These are phyloP conservation scores for Halictus ligatus DNA, from an alignment of 2,888 invertebrate species.

Conservation along the genomic window DNA sequence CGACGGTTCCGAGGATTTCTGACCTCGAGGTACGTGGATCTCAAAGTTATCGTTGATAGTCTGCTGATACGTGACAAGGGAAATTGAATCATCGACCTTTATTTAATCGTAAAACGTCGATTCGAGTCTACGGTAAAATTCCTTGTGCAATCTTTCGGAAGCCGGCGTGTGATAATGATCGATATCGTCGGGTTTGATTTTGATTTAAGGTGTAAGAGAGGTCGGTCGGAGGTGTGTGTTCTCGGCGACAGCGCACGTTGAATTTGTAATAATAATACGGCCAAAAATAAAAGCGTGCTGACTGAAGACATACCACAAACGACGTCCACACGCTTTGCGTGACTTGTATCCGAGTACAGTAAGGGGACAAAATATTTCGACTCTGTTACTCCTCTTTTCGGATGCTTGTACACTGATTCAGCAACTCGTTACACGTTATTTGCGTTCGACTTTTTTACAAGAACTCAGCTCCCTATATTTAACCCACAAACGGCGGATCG, in stretches of 20 bases:
- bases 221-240: neutral
- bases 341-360: neutral
- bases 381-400: neutral
- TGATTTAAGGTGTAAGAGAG: neutral
- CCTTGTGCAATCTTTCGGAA: neutral
- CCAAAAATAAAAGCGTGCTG: constrained; percentile 46
- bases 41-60: neutral
- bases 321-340: neutral
- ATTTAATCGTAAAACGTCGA: constrained; percentile 8
- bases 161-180: neutral
- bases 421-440: neutral
- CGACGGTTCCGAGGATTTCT: neutral
- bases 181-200: neutral
- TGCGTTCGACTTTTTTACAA: neutral
- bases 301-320: neutral
- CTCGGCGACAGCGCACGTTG: neutral
- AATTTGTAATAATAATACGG: neutral
- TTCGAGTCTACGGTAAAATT: neutral
- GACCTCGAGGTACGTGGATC: neutral
- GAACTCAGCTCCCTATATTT: too few species aligned
- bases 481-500: too few species aligned
- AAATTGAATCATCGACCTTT: constrained; percentile 22
- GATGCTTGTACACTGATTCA: neutral
- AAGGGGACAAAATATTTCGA: neutral
- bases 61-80: neutral